Base-by-base conservation (phyloP, 2,888 invertebrate genomes). In the Spilosoma lubricipeda region DNA sequence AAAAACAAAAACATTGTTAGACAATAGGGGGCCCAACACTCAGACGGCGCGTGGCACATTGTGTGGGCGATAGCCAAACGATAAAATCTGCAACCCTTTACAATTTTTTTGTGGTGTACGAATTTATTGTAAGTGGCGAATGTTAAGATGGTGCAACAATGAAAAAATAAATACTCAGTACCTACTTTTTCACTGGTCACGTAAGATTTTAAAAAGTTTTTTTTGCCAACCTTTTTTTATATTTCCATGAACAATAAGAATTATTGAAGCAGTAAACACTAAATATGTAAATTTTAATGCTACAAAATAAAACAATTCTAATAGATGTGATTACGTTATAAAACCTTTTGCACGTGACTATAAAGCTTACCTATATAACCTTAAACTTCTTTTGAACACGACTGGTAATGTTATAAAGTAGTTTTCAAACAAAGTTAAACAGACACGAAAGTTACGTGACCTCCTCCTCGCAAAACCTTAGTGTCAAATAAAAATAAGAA, bases 31-130 rank as follows among this genome's bases (percentile, higher is more conserved):
- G 89, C 87, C 87, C 85, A 77, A 85, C 86, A 85, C 84, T 87
- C 80, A 82, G 83, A 82, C 73, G 86, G 87, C 92, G 86, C 91
- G 92, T 91, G 92, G 89, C 88, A 87, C 84, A 87, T 87, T 88
- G 86, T 88, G 82, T 82, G 80, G 82, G 84, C 81, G 82, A 85
- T 83, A 85, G 78, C 77, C 77, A 70, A 72, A 23, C 81, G 91
- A 91, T 91, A 88, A 77, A 80, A 90, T 90, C 89, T 66, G 63
- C 86, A 83, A 88, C 87, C 88, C 90, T 88, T 91, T 90, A 86
- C 83, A 87, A 85, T 73, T 65, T 76, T 81, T 74, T 64, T 74
- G 77, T 76, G 78, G 77, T 80, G 9, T 30, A 36, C 7, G 8
- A 65, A 65, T 39, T 66, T 45, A 33, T 30, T 13, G 59, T 33